Base-by-base conservation (phyloP, 2,113 vertebrate genomes). In the Marmota flaviventris region DNA sequence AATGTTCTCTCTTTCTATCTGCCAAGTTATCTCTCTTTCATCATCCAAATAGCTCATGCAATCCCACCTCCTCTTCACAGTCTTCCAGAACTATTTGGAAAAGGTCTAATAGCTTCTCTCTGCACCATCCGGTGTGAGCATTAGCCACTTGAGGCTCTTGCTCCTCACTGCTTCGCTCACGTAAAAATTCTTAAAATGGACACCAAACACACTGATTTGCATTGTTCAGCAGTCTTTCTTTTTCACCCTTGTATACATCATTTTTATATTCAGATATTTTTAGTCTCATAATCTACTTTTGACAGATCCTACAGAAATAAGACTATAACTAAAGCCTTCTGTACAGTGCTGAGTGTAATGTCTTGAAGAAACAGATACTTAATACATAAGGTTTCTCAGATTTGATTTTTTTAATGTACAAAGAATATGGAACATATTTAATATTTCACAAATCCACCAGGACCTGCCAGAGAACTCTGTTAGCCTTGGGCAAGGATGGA, bases 1-100 rank as follows among this genome's bases (percentile, higher is more conserved):
- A 97, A 88, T 65, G 77, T 29, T 90, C 42, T 73, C 77, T 37
- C 76, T 16, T 81, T 25, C 84, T 10, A 17, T 72, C 95, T 96
- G 97, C 97, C 97, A 97, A 97, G 94, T 90, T 78, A 63, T 96
- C 94, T 92, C 96, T 97, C 96, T 92, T 92, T 83, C 78, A 97
- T 95, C 96, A 92, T 97, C 97, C 97, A 97, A 96, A 95, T 73
- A 90, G 96, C 97, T 95, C 96, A 85, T 48, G 79, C 73, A 65
- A 85, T 90, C 95, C 97, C 94, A 96, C 95, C 94, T 97, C 85
- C 90, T 92, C 89, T 37, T 37, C 79, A 85, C n/a, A 87, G 67
- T 87, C 93, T 97, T 97, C 96, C 96, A 97, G 92, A 94, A 90
- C 89, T 81, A 70, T 85, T 82, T 97, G 96, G 97, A 96, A 87